Evolutionary conservation across 2,888 invertebrate genomes (phyloP).

Genomic region (Epinotia brunnichana): DNA sequence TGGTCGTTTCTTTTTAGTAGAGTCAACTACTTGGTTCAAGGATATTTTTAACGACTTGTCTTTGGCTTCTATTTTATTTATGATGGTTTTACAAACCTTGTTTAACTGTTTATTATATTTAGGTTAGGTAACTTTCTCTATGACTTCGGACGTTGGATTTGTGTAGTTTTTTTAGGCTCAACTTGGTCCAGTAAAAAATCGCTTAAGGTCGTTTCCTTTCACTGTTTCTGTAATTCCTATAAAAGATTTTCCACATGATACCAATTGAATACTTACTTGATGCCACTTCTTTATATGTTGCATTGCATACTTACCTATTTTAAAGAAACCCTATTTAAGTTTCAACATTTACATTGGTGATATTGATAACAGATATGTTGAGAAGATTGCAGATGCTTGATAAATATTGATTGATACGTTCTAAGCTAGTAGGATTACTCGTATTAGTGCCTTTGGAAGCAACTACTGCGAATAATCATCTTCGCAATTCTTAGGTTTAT

Average conservation of each 20-base stretch:
- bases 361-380: neutral
- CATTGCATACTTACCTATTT: neutral
- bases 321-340: neutral
- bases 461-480: neutral
- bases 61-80: neutral
- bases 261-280: neutral
- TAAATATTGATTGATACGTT: constrained; percentile 12
- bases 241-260: neutral
- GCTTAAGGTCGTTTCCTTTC: constrained; percentile 24
- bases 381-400: neutral
- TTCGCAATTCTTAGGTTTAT: neutral
- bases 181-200: constrained; percentile 4
- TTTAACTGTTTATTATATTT: constrained; percentile 12
- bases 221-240: constrained; percentile 7
- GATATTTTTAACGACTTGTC: constrained; percentile 7
- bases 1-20: constrained; percentile 13
- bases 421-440: neutral
- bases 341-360: neutral
- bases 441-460: neutral
- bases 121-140: constrained; percentile 21
- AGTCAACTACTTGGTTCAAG: constrained; percentile 15
- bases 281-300: neutral
- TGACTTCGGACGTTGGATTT: neutral
- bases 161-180: neutral
- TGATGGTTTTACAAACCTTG: neutral